A percentile compares a stretch with the other conserved stretches of the same genome.
Conservation (phyloP, 2,888 invertebrate species). For the Chaetogeoica ovagalla region DNA sequence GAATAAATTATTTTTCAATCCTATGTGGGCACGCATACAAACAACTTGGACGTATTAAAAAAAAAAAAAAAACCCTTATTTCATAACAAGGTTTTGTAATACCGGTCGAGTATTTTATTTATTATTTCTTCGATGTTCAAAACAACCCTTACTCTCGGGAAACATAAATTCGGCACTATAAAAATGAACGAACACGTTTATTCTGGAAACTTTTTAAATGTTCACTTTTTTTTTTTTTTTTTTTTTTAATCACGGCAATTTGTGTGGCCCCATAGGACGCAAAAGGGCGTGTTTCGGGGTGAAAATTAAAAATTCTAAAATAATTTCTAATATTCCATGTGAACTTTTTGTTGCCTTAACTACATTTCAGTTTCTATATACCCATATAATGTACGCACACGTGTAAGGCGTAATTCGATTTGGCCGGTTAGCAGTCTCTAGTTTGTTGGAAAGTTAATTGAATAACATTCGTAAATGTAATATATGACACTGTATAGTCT, state of each 20-base stretch:
- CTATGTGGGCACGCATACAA: background rate
- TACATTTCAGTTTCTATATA: slow-evolving; percentile 30
- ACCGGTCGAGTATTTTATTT: slow-evolving; percentile 8
- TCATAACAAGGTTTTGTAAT: background rate
- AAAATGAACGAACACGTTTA: slow-evolving; percentile 24
- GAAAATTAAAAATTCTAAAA: slow-evolving; percentile 49
- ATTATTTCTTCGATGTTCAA: background rate
- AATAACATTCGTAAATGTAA: slow-evolving; percentile 48
- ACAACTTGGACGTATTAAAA: too few relatives aligned
- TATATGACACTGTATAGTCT: slow-evolving; percentile 39
- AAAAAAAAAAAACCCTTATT: too few relatives aligned
- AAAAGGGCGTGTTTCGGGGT: slow-evolving; percentile 1
- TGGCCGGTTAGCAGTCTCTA: slow-evolving; percentile 40
- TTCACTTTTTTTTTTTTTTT: slow-evolving; percentile 6
- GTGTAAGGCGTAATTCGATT: slow-evolving; percentile 41
- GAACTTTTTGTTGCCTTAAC: slow-evolving; percentile 36
- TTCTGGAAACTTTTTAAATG: slow-evolving; percentile 25
- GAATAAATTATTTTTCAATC: background rate
- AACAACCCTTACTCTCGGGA: slow-evolving; percentile 3
- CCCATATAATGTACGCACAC: slow-evolving; percentile 16
- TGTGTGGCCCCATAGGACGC: slow-evolving; percentile 17
- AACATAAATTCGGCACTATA: slow-evolving; percentile 18
- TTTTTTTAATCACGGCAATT: slow-evolving; percentile 41
- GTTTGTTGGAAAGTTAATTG: slow-evolving; percentile 45
- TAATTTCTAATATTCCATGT: slow-evolving; percentile 30